Conservation (phyloP, 2,888 invertebrate genomes). For the Drosophila limbata region DNA sequence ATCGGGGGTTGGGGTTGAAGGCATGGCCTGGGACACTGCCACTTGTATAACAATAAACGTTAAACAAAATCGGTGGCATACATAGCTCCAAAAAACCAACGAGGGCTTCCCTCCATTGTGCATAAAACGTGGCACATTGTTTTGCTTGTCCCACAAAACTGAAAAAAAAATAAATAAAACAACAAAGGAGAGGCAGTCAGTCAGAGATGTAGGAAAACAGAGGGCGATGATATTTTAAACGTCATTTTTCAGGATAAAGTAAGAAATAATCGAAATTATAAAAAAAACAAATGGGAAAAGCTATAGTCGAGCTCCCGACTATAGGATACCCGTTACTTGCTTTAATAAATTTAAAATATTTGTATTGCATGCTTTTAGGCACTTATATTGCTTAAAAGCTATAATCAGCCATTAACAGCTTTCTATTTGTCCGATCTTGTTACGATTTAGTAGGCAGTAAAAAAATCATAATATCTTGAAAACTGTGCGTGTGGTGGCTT, state of each 20-base stretch:
- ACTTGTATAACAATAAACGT: constrained; percentile 52
- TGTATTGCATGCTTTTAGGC: too few relatives aligned
- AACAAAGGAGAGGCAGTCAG: constrained; percentile 5
- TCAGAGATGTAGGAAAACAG: not conserved
- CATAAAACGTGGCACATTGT: constrained; percentile 64
- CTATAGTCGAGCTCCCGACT: too few relatives aligned
- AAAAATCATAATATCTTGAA: too few relatives aligned
- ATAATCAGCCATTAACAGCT: too few relatives aligned
- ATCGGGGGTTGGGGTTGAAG: not conserved
- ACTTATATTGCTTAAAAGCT: too few relatives aligned
- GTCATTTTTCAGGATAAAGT: not conserved
- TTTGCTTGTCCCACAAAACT: constrained; percentile 34
- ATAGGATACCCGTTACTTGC: too few relatives aligned
- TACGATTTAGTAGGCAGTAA: too few relatives aligned
- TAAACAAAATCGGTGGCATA: constrained; percentile 47
- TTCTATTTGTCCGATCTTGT: too few relatives aligned
- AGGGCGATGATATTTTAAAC: not conserved
- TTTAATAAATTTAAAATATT: too few relatives aligned
- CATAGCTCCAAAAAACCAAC: constrained; percentile 26
- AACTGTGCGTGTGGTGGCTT: too few relatives aligned
- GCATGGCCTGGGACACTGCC: not conserved
- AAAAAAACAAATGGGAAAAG: too few relatives aligned
- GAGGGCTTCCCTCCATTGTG: constrained; percentile 39
- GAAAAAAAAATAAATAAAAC: not conserved
- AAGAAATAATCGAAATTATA: too few relatives aligned